Percentiles rank a stretch among this genome's conserved stretches.
These are phyloP conservation scores for Smittia sp. DNA, from an alignment of 2,888 invertebrate species.

Conservation along the genomic window DNA sequence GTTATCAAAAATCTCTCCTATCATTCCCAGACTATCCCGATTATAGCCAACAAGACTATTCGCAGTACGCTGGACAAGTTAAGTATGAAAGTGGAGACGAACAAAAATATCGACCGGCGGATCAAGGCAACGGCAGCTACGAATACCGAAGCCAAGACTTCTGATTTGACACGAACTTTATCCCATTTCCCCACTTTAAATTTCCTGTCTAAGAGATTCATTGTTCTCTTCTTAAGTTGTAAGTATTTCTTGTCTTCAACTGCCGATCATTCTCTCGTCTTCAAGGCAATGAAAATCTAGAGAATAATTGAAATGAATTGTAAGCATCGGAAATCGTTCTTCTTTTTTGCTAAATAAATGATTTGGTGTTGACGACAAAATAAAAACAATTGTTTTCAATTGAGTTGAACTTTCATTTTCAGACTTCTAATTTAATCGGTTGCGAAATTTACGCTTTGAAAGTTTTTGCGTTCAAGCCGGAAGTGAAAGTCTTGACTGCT, in stretches of 20 bases:
- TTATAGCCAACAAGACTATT: constrained; percentile 61
- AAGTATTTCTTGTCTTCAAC: not conserved
- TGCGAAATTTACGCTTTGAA: too few relatives aligned
- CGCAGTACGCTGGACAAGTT: constrained; percentile 58
- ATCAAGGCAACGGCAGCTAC: constrained; percentile 50
- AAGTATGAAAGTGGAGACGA: constrained; percentile 68
- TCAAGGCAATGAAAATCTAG: too few relatives aligned
- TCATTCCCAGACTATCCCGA: constrained; percentile 67
- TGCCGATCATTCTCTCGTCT: too few relatives aligned
- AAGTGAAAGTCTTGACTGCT: too few relatives aligned
- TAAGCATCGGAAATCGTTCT: too few relatives aligned
- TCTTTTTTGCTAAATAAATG: too few relatives aligned
- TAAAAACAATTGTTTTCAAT: too few relatives aligned
- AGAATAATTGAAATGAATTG: not conserved
- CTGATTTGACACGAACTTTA: not conserved
- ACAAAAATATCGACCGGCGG: constrained; percentile 68
- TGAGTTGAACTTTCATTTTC: too few relatives aligned
- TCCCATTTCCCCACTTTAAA: not conserved
- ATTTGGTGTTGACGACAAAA: too few relatives aligned
- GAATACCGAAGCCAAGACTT: not conserved
- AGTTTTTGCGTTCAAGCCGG: too few relatives aligned
- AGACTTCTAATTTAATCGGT: too few relatives aligned
- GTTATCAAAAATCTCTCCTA: constrained; percentile 5
- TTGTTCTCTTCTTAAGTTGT: not conserved
- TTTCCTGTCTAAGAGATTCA: not conserved